Evolutionary conservation across 2,113 vertebrate genomes (phyloP).

Genomic region (Azemiops feae): DNA sequence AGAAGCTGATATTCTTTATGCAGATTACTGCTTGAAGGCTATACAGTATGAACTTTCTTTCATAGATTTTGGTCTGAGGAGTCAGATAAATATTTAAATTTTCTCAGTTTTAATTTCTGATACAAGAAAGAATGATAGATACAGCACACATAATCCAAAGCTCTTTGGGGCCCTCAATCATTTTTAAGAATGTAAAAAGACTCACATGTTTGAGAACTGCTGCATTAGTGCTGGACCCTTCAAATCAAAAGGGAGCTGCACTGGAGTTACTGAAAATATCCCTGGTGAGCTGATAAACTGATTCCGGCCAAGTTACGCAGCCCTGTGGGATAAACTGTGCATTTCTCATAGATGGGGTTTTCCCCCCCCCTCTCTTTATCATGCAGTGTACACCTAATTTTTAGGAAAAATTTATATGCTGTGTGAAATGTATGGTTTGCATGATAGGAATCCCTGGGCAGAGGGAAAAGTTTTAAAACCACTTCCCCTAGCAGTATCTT

Average conservation of each 20-base stretch:
- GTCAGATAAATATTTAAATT: neutral
- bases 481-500: neutral
- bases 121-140: neutral
- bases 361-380: neutral
- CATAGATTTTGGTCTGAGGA: neutral
- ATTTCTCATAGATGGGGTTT: neutral
- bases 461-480: neutral
- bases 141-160: neutral
- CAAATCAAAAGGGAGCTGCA: neutral
- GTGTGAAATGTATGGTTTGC: neutral
- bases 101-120: neutral
- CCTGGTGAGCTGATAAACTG: no score
- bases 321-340: neutral
- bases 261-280: neutral
- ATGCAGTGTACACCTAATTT: neutral
- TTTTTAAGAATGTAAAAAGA: neutral
- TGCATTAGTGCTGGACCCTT: neutral
- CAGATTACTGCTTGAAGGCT: neutral
- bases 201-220: neutral
- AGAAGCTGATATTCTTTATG: neutral
- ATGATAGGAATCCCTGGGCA: neutral
- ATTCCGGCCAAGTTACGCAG: neutral
- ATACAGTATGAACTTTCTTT: neutral
- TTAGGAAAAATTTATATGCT: neutral
- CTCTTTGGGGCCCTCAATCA: neutral